Evolutionary conservation across 2,888 invertebrate species (phyloP).

Genomic region (Neoaliturus tenellus): DNA sequence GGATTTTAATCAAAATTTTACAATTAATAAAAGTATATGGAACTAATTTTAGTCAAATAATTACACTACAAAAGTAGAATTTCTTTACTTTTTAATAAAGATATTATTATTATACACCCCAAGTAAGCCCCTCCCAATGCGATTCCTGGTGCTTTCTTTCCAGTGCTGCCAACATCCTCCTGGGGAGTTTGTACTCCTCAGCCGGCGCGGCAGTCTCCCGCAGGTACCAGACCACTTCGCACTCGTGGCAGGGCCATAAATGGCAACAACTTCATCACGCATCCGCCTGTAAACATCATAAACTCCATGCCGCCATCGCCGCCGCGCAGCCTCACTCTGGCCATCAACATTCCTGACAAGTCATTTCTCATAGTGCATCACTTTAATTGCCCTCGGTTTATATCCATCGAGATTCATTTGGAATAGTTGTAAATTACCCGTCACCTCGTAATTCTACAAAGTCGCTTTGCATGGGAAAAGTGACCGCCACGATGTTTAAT

Average conservation of each 20-base stretch:
- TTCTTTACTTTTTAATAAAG: too few relatives aligned
- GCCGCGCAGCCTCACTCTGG: neutral
- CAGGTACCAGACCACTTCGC: neutral
- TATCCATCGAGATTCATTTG: constrained; percentile 12
- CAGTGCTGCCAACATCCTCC: neutral
- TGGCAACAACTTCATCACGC: constrained; percentile 31
- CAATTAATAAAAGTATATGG: too few relatives aligned
- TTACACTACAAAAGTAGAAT: too few relatives aligned
- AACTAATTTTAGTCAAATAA: too few relatives aligned
- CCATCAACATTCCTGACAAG: constrained; percentile 25
- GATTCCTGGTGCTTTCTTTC: too few relatives aligned
- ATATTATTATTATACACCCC: too few relatives aligned
- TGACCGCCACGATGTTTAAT: neutral
- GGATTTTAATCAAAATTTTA: too few relatives aligned
- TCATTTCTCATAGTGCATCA: constrained; percentile 21
- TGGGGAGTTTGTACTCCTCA: neutral
- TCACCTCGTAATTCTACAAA: neutral
- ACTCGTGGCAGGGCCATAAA: constrained; percentile 5
- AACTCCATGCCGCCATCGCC: constrained; percentile 11
- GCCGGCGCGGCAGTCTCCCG: neutral
- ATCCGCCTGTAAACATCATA: constrained; percentile 3
- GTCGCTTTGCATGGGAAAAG: neutral
- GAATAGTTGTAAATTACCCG: constrained; percentile 5
- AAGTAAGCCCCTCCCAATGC: too few relatives aligned
- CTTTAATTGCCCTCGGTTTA: constrained; percentile 17